phyloP scores from a whole-genome alignment of 2,888 invertebrate species.

The Eupeodes latifasciatus region DNA sequence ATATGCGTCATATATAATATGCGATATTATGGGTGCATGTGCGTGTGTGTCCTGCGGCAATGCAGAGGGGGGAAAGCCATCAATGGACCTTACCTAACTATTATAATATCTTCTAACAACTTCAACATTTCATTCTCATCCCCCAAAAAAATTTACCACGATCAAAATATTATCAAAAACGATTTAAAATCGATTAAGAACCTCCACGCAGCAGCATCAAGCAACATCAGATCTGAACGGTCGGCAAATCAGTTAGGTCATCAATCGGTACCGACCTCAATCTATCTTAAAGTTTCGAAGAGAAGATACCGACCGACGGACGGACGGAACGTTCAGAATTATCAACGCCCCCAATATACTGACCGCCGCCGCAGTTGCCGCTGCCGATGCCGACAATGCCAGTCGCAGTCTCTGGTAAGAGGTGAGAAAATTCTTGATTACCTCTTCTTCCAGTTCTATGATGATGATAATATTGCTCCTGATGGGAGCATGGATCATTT shows the following conservation, averaged over 20 bases:
- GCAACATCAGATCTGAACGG: constrained; percentile 18
- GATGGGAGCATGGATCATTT: constrained; percentile 30
- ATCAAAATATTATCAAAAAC: constrained; percentile 82
- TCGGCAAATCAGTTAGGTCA: constrained; percentile 54
- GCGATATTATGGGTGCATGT: background rate
- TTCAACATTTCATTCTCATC: constrained; percentile 29
- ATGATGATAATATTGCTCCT: constrained; percentile 66
- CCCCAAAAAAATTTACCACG: constrained; percentile 76
- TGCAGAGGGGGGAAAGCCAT: background rate
- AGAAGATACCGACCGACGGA: constrained; percentile 75
- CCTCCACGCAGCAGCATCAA: constrained; percentile 54
- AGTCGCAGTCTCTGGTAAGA: constrained; percentile 71
- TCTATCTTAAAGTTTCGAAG: constrained; percentile 19
- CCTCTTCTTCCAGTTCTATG: constrained; percentile 68
- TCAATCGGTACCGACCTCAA: constrained; percentile 70
- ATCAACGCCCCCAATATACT: constrained; percentile 80
- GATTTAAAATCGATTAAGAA: constrained; percentile 84
- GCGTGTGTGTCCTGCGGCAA: constrained; percentile 49
- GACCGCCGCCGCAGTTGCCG: constrained; percentile 63
- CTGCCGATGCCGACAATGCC: constrained; percentile 78
- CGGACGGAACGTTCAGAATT: constrained; percentile 81
- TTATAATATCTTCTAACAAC: constrained; percentile 35
- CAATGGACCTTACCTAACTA: constrained; percentile 43
- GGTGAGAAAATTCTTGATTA: constrained; percentile 76
- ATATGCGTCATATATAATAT: background rate